Evolutionary conservation across 2,797 vertebrate species (phyloP).

Genomic region (Trachops cirrhosus): DNA sequence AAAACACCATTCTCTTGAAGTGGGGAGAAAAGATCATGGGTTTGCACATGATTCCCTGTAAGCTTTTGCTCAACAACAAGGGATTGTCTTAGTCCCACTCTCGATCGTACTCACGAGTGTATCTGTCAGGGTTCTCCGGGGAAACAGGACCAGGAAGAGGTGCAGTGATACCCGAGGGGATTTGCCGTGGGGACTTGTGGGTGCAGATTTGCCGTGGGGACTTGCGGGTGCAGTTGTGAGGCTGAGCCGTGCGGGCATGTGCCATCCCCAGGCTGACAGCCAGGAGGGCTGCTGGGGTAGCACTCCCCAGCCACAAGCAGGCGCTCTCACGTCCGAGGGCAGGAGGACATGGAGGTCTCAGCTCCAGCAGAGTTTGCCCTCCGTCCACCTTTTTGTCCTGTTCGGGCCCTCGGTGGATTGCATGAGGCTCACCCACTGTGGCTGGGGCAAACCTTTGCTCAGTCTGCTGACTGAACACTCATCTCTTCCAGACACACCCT

Average conservation of each 20-base stretch:
- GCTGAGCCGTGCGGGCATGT: accelerated
- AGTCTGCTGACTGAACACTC: background rate
- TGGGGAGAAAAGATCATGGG: background rate
- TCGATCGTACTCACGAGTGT: background rate
- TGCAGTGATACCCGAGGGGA: background rate
- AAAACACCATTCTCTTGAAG: conserved; percentile 10
- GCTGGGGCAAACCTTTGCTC: too few species aligned
- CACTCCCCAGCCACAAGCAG: too few species aligned
- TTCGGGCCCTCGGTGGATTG: background rate
- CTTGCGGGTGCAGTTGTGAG: accelerated
- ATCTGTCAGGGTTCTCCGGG: background rate
- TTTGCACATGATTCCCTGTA: background rate
- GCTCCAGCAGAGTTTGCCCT: background rate
- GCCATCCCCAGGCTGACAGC: background rate
- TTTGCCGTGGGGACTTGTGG: background rate
- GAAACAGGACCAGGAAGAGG: background rate
- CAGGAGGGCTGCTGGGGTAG: background rate
- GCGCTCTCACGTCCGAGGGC: background rate
- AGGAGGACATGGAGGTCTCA: background rate
- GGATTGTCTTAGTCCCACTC: background rate
- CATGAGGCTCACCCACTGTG: background rate
- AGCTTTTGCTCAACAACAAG: background rate
- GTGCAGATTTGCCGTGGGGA: accelerated
- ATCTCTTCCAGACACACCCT: background rate
- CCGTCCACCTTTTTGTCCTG: background rate